These are phyloP conservation scores for Zelostemma sp. DNA, from an alignment of 1,140 invertebrate species.

Conservation along the genomic window DNA sequence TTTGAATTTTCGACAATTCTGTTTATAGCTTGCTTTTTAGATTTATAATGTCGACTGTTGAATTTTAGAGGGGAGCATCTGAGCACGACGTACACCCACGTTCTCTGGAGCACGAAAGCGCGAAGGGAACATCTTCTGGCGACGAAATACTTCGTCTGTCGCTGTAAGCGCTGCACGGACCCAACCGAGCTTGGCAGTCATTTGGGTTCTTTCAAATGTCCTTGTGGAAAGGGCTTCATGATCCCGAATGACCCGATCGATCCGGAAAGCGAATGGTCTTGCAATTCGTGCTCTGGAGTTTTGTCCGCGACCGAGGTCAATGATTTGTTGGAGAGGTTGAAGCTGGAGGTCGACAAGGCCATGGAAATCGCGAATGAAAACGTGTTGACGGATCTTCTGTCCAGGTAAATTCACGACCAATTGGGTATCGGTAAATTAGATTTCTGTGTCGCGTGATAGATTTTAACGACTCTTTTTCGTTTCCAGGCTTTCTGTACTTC, in stretches of 20 bases:
- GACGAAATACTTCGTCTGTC: conserved; percentile 86
- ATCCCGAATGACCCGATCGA: conserved; percentile 77
- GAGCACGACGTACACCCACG: conserved; percentile 87
- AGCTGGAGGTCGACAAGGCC: conserved; percentile 80
- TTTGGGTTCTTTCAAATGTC: conserved; percentile 81
- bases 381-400: conserved; percentile 54
- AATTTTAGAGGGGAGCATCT: conserved; percentile 77
- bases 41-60: no score
- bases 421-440: no score
- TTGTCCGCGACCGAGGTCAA: conserved; percentile 72
- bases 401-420: no score
- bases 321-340: conserved; percentile 77
- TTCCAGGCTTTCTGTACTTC: conserved; percentile 73
- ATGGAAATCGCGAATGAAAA: conserved; percentile 58
- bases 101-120: conserved; percentile 84
- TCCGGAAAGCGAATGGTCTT: conserved; percentile 80
- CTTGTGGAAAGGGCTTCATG: conserved; percentile 75
- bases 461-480: no score
- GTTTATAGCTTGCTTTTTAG: no score
- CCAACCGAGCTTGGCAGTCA: conserved; percentile 83
- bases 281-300: conserved; percentile 76
- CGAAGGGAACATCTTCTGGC: conserved; percentile 82
- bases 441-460: no score
- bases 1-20: no score
- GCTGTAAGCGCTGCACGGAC: conserved; percentile 81